Evolutionary conservation across 2,113 vertebrate genomes (phyloP).

Genomic region (Gambusia affinis): DNA sequence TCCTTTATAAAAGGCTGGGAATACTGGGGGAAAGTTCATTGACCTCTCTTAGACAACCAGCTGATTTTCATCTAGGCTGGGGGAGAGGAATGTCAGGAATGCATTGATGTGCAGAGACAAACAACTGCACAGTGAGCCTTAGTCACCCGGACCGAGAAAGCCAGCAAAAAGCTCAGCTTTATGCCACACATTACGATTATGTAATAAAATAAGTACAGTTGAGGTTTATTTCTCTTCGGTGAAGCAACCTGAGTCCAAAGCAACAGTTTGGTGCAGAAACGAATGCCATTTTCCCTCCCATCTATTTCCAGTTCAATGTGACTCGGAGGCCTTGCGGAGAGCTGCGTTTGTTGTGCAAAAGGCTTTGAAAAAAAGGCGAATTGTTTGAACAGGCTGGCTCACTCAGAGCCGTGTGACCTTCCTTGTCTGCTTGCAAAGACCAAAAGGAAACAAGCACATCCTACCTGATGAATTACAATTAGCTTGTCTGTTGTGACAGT

Average conservation of each 20-base stretch:
- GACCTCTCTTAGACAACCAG: conserved; percentile 91
- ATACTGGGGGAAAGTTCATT: conserved; percentile 88
- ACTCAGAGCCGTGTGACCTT: conserved; percentile 61
- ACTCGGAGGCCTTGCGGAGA: conserved; percentile 34
- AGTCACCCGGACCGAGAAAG: conserved; percentile 4
- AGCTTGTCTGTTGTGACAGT: conserved; percentile 54
- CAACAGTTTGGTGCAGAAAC: neutral
- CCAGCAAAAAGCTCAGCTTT: conserved; percentile 20
- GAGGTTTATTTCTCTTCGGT: neutral
- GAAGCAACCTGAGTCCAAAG: conserved; percentile 8
- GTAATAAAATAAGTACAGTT: conserved; percentile 36
- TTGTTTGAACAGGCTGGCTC: conserved; percentile 65
- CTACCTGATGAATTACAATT: conserved; percentile 64
- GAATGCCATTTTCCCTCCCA: neutral
- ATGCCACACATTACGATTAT: conserved; percentile 22
- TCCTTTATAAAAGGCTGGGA: conserved; percentile 65
- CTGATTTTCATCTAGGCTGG: conserved; percentile 88
- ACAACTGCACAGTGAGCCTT: conserved; percentile 85
- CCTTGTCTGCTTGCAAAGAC: conserved; percentile 48
- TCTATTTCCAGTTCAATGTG: conserved; percentile 26
- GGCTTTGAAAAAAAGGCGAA: conserved; percentile 25
- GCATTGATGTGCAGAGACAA: conserved; percentile 91
- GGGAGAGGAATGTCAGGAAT: conserved; percentile 93
- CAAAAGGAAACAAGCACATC: conserved; percentile 57
- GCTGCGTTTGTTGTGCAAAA: neutral